These are phyloP conservation scores for Barbus barbus DNA, from an alignment of 2,113 vertebrate species.

Conservation along the genomic window DNA sequence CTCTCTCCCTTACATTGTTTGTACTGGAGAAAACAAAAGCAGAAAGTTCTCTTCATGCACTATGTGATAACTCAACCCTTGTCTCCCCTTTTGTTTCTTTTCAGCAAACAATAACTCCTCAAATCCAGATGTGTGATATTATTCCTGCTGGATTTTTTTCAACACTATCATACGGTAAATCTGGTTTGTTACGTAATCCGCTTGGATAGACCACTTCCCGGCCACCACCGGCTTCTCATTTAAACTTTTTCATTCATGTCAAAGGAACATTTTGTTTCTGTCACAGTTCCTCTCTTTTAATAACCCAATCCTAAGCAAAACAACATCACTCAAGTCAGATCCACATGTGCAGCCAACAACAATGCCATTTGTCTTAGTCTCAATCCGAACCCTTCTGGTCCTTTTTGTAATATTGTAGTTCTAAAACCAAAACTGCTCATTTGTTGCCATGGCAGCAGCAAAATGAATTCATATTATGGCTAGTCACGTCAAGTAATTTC, in stretches of 20 bases:
- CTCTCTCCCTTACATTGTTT: no score
- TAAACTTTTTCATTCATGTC: neutral
- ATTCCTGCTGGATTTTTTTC: neutral
- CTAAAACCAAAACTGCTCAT: neutral
- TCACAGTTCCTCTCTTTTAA: neutral
- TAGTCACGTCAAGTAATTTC: neutral
- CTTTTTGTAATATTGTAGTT: neutral
- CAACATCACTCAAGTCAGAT: neutral
- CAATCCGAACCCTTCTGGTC: neutral
- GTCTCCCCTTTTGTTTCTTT: no score
- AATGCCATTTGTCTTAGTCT: neutral
- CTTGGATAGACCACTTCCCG: neutral
- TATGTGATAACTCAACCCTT: no score
- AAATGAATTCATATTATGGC: neutral
- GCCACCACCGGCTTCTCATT: neutral
- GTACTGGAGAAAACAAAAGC: no score
- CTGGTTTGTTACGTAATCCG: conserved; percentile 18
- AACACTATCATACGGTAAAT: conserved; percentile 1
- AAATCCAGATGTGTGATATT: conserved; percentile 19
- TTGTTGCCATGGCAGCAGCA: conserved; percentile 2
- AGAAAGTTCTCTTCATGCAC: no score
- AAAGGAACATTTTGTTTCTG: conserved; percentile 30
- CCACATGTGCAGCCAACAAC: neutral
- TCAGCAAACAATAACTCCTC: no score
- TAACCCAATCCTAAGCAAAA: neutral